Conservation (phyloP, 2,888 invertebrate genomes). For the Clostera curtula region DNA sequence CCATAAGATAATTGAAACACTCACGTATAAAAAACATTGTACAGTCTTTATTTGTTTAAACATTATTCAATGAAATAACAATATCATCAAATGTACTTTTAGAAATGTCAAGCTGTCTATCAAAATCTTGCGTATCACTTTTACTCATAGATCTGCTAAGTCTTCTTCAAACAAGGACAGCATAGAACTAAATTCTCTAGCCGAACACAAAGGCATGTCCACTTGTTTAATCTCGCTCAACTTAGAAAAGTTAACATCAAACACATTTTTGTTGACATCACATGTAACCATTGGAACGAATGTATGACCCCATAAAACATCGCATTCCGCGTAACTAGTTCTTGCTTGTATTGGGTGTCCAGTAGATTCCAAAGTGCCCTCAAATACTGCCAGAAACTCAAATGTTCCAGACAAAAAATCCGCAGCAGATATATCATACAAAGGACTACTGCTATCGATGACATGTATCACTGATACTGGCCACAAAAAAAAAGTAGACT, state of each 20-base stretch:
- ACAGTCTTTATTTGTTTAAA: too few species aligned
- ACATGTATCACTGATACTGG: conserved; percentile 94
- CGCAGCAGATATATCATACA: conserved; percentile 91
- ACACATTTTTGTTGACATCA: conserved; percentile 80
- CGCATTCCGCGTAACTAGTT: conserved; percentile 86
- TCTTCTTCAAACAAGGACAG: conserved; percentile 16
- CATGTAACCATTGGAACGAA: conserved; percentile 87
- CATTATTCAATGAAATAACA: too few species aligned
- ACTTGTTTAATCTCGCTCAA: conserved; percentile 89
- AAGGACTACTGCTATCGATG: conserved; percentile 89
- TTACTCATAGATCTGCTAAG: neutral
- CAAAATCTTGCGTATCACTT: too few species aligned
- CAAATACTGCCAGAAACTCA: conserved; percentile 90
- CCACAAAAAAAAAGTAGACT: conserved; percentile 96
- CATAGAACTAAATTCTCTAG: conserved; percentile 73
- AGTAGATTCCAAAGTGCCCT: conserved; percentile 93
- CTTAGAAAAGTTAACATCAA: conserved; percentile 91
- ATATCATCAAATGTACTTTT: too few species aligned
- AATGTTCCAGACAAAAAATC: conserved; percentile 90
- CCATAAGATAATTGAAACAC: too few species aligned
- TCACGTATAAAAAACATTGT: too few species aligned
- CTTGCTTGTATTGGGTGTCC: conserved; percentile 88
- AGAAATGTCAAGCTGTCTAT: too few species aligned
- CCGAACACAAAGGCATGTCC: conserved; percentile 91
- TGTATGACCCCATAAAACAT: conserved; percentile 91